Percentiles rank a stretch among this genome's conserved stretches.
Evolutionary conservation across 92 coral and sea anemone genomes (phyloP).

Genomic region (Porites rus): DNA sequence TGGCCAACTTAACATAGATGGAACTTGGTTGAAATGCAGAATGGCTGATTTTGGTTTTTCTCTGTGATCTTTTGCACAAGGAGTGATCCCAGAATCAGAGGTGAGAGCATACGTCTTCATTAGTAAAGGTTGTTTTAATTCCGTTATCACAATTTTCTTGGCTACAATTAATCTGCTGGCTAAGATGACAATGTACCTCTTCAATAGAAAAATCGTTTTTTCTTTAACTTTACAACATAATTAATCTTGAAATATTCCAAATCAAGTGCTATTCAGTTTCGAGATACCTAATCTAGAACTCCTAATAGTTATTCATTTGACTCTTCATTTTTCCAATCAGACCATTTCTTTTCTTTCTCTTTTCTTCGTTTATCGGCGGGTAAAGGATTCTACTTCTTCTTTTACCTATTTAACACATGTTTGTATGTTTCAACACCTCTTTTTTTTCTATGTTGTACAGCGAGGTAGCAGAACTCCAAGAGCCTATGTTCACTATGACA

Average conservation of each 20-base stretch:
- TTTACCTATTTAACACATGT: too few species aligned
- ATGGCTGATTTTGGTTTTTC: constrained; percentile 50
- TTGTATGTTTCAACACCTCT: too few species aligned
- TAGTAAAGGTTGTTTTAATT: background rate
- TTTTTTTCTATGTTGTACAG: background rate
- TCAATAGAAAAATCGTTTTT: too few species aligned
- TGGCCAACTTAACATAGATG: constrained; percentile 22
- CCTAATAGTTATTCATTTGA: too few species aligned
- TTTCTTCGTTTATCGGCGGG: too few species aligned
- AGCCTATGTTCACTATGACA: constrained; percentile 4
- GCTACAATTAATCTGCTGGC: background rate
- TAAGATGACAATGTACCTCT: background rate
- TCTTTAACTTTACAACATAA: too few species aligned
- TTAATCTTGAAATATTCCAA: too few species aligned
- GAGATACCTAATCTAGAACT: too few species aligned
- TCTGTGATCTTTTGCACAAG: constrained; percentile 11
- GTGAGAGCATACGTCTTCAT: background rate
- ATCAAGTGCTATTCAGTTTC: too few species aligned
- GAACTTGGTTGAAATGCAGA: constrained; percentile 50
- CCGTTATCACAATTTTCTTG: background rate
- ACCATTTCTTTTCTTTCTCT: too few species aligned
- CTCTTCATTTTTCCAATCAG: too few species aligned
- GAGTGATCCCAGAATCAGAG: constrained; percentile 4
- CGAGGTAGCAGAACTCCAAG: constrained; percentile 6
- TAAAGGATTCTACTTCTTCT: too few species aligned